Base-by-base conservation (phyloP, 37 sponge, comb jelly and placozoan genomes). In the Lycopodina hypogea region DNA sequence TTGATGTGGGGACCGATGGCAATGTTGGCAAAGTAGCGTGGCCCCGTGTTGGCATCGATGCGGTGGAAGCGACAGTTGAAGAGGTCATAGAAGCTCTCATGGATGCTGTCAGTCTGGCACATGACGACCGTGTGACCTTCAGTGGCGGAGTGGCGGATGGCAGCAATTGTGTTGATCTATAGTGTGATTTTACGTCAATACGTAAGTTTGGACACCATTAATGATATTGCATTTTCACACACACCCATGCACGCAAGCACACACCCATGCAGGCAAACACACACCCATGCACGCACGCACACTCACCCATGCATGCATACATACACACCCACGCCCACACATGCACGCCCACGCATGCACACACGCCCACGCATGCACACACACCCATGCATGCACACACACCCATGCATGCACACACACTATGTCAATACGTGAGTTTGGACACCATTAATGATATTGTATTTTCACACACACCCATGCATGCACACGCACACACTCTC, bases 31-130 rank as follows among this genome's bases (percentile, higher is more conserved):
- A 85, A 94, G 82, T 79, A 94, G 7, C 88, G 74, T 12, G 78
- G 78, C 45, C 92, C 92, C 19, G 72, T 26, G 19, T 77, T 73
- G 40, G 86, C 83, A 75, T 90, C 92, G 65, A 94, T 94, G 60
- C 85, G 71, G n/a, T 87, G 78, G 76, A 92, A 95, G 17, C 88
- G 79, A 55, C 89, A 80, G 40, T 95, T 95, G 78, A 95, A 95
- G 55, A 95, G 86, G 61, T 95, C 96, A 69, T 95, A 95, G 84
- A 95, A 95, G 71, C 92, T 88, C 76, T 95, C 96, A 48, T 92
- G 89, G 68, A 95, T 88, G 39, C 80, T 87, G 64, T 95, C 96
- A 9, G 92, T 89, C 56, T 95, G 92, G 29, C 76, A 84, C 77
- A 95, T 73, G 28, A 95, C 68, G 41, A 91, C 96, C 0, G 96